Conservation (phyloP, 2,888 invertebrate genomes). For the Orthosia gothica region DNA sequence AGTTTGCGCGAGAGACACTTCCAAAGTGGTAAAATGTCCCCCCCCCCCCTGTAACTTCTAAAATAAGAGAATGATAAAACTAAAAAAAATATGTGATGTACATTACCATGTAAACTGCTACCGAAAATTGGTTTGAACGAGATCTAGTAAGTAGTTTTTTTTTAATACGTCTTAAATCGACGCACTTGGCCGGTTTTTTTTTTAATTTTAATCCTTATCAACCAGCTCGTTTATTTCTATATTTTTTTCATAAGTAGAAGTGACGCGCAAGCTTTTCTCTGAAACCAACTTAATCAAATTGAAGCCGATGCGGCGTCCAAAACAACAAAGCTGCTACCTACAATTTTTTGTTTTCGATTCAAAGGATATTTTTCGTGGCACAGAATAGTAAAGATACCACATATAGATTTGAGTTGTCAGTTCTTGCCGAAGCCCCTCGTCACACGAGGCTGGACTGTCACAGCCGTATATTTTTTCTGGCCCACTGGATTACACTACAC, state of each 20-base stretch:
- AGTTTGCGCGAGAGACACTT: too few relatives aligned
- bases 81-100: too few relatives aligned
- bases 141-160: too few relatives aligned
- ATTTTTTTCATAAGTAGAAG: neutral
- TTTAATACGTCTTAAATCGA: too few relatives aligned
- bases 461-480: slow-evolving; percentile 76
- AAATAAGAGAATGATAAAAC: too few relatives aligned
- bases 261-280: neutral
- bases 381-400: slow-evolving; percentile 66
- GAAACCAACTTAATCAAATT: neutral
- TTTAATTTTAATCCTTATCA: neutral
- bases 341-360: slow-evolving; percentile 32
- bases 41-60: too few relatives aligned
- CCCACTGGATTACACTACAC: slow-evolving; percentile 72
- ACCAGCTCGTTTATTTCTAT: neutral
- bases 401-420: slow-evolving; percentile 80
- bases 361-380: slow-evolving; percentile 54
- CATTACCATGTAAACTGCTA: too few relatives aligned
- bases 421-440: slow-evolving; percentile 78
- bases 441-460: slow-evolving; percentile 72
- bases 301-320: neutral
- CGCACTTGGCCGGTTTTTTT: too few relatives aligned
- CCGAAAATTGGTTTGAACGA: too few relatives aligned
- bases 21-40: too few relatives aligned
- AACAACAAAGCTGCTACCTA: slow-evolving; percentile 43